phyloP scores from a whole-genome alignment of 1,140 invertebrate genomes.

The Sycophila sp. region DNA sequence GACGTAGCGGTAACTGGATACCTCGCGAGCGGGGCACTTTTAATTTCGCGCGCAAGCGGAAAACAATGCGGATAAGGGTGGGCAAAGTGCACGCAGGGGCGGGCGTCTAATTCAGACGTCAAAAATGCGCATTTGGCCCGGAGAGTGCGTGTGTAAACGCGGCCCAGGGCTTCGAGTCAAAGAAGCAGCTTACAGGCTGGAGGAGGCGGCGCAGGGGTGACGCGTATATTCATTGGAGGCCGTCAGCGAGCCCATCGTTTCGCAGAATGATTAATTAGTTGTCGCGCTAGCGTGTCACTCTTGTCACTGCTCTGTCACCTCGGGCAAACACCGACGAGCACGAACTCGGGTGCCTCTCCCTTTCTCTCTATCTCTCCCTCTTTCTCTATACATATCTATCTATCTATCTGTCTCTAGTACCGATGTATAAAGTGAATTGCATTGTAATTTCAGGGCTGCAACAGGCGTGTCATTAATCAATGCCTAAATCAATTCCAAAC shows the following conservation, averaged over 20 bases:
- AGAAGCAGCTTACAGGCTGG: not conserved
- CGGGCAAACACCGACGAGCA: constrained; percentile 54
- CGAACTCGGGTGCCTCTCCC: constrained; percentile 13
- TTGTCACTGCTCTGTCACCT: constrained; percentile 66
- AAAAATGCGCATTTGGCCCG: constrained; percentile 32
- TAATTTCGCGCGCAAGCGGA: not conserved
- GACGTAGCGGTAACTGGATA: not conserved
- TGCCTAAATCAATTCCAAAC: constrained; percentile 59
- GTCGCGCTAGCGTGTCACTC: constrained; percentile 66
- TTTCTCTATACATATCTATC: not conserved
- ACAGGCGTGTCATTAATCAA: constrained; percentile 68
- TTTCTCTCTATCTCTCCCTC: not conserved
- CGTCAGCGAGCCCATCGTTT: constrained; percentile 46
- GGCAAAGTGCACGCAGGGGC: not conserved
- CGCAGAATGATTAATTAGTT: constrained; percentile 67
- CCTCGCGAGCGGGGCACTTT: not conserved
- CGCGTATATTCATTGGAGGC: constrained; percentile 58
- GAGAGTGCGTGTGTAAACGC: not conserved
- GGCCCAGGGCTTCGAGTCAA: not conserved
- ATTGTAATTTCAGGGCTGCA: constrained; percentile 64
- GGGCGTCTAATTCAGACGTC: constrained; percentile 32
- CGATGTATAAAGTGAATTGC: constrained; percentile 60
- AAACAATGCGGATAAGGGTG: constrained; percentile 8
- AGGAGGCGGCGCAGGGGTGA: constrained; percentile 37
- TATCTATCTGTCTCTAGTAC: not conserved